Evolutionary conservation across 2,113 vertebrate species (phyloP).

Genomic region (Syngnathoides biaculeatus): DNA sequence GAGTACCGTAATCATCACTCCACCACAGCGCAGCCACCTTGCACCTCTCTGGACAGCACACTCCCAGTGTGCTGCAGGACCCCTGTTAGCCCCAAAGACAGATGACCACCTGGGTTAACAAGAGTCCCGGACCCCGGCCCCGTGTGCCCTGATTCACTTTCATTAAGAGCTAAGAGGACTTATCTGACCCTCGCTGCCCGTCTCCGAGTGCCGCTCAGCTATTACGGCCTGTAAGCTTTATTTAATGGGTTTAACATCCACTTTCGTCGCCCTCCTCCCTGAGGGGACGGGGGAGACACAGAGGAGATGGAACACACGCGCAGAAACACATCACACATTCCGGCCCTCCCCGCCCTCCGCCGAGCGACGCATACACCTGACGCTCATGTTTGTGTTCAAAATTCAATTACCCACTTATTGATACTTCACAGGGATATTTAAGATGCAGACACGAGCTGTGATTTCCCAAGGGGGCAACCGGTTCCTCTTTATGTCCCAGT

Average conservation of each 20-base stretch:
- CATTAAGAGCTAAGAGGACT: conserved; percentile 76
- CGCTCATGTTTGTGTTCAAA: conserved; percentile 99
- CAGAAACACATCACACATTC: conserved; percentile 53
- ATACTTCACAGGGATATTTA: conserved; percentile 99
- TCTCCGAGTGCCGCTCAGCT: conserved; percentile 84
- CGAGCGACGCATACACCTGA: conserved; percentile 79
- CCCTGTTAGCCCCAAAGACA: conserved; percentile 55
- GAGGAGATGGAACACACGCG: conserved; percentile 79
- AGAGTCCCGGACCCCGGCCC: conserved; percentile 56
- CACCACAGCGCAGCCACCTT: background rate
- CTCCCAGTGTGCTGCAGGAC: conserved; percentile 38
- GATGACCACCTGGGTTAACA: conserved; percentile 70
- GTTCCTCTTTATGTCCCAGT: conserved; percentile 99
- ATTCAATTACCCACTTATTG: conserved; percentile 99
- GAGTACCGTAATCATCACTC: conserved; percentile 64
- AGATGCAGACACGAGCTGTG: conserved; percentile 99
- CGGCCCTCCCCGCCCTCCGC: conserved; percentile 63
- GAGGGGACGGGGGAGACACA: conserved; percentile 72
- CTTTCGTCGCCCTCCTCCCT: conserved; percentile 87
- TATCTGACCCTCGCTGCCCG: conserved; percentile 70
- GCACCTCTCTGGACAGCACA: conserved; percentile 24
- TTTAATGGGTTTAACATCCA: conserved; percentile 99
- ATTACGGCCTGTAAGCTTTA: conserved; percentile 95
- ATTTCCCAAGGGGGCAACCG: conserved; percentile 96
- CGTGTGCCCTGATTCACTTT: conserved; percentile 71